Conservation (phyloP, 2,888 invertebrate species). For the Oxystoma pomonae region DNA sequence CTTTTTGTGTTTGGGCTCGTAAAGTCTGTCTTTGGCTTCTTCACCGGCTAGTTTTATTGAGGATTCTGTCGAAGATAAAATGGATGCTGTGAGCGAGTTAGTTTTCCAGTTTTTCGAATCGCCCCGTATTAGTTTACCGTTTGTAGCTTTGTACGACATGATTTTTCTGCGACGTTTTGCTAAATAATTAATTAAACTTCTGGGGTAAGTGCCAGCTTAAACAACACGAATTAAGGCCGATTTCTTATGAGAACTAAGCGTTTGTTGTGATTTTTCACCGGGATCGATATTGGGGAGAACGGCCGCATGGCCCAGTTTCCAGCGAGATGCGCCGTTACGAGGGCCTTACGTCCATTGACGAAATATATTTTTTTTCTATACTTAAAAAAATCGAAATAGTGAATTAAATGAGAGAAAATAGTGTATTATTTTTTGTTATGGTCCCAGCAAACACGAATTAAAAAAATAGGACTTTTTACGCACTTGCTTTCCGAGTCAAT, state of each 20-base stretch:
- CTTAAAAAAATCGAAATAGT: no score
- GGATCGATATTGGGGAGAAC: background rate
- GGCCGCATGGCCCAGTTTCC: conserved; percentile 2
- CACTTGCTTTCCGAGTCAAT: no score
- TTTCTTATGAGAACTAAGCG: background rate
- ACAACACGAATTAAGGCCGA: background rate
- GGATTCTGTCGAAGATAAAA: conserved; percentile 44
- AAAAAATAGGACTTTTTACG: no score
- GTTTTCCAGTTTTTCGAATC: conserved; percentile 37
- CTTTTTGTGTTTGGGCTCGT: conserved; percentile 80
- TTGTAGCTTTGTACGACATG: conserved; percentile 59
- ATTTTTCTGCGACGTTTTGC: conserved; percentile 6
- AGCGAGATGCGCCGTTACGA: background rate
- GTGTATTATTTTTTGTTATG: no score
- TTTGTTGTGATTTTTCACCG: conserved; percentile 3
- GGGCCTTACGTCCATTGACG: background rate
- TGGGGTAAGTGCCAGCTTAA: background rate
- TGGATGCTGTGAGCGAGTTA: conserved; percentile 25
- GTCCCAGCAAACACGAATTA: no score
- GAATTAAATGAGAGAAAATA: no score
- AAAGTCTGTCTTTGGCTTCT: conserved; percentile 64
- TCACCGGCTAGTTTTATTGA: conserved; percentile 65
- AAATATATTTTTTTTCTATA: no score
- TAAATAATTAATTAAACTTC: background rate
- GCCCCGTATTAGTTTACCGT: conserved; percentile 46